Evolutionary conservation across 2,113 vertebrate species (phyloP).

Genomic region (Genyomyrus donnyi): DNA sequence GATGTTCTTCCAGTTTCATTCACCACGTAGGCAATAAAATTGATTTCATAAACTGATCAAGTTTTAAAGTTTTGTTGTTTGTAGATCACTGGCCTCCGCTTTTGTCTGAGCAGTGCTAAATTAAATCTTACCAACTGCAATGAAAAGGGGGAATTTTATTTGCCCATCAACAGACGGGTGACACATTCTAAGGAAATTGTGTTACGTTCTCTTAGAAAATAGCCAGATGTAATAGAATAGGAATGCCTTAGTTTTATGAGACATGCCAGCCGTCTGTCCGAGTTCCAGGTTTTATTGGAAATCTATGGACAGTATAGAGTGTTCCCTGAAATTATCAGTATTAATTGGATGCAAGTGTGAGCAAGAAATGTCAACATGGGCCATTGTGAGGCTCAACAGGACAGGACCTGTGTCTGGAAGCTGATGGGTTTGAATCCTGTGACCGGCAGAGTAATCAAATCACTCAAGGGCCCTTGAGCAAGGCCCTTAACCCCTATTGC

Average conservation of each 20-base stretch:
- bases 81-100: neutral
- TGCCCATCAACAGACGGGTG: neutral
- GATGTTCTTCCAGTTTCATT: neutral
- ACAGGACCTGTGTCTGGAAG: neutral
- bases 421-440: neutral
- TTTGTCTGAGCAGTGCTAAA: neutral
- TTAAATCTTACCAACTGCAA: conserved; percentile 1
- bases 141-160: neutral
- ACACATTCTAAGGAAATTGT: neutral
- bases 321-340: neutral
- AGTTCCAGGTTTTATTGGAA: neutral
- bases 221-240: neutral
- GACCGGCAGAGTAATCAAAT: neutral
- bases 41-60: neutral
- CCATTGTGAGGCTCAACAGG: neutral
- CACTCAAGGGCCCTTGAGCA: neutral
- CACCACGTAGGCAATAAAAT: neutral
- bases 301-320: neutral
- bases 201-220: neutral
- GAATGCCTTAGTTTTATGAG: neutral
- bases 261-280: neutral
- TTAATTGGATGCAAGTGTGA: neutral
- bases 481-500: neutral
- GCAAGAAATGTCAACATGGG: neutral
- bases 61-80: neutral